Base-by-base conservation (phyloP, 2,113 vertebrate genomes). In the Myotis lucifugus region DNA sequence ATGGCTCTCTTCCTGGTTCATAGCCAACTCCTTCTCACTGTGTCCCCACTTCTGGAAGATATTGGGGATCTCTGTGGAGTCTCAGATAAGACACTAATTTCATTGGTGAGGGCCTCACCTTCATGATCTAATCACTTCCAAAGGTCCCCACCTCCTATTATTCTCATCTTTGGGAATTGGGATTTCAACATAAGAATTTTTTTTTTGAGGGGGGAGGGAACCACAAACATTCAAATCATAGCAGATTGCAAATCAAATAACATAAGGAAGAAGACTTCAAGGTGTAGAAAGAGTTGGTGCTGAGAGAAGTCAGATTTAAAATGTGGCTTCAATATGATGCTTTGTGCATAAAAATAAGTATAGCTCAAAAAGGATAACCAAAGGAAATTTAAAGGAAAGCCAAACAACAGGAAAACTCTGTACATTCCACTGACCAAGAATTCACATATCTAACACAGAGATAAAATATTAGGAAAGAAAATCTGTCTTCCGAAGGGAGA, bases 401-500 rank as follows among this genome's bases (percentile, higher is more conserved):
- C 61, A 52, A 66, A 86, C 52, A 93, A 79, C 25, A 86, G 54
- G 76, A 86, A 59, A 78, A 18, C 48, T n/a, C 52, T 59, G 3
- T 93, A 66, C 3, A 13, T 42, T 67, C 10, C 42, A 8, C 32
- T 37, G 15, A 88, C 27, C 56, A 50, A 64, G 17, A 67, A 74
- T 25, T 92, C 17, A 0, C 18, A 85, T 83, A 67, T 93, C 50
- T 67, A 77, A 61, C n/a, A 40, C 59, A 82, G 93, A 78, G 21
- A 59, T 78, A 76, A 94, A 79, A 52, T 91, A 83, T 48, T 91
- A 86, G 67, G 56, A 77, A 54, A 76, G 52, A 95, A 95, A 85
- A 77, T 73, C 12, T 95, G 32, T 61, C 74, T 95, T 96, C 34
- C 34, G 32, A 8, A 8, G 37, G 37, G 21, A 82, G 50, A 85